Percentiles rank a stretch among this genome's conserved stretches.
These are phyloP conservation scores for Holothuria scabra DNA, from an alignment of 53 echinoderm and acorn worm species.

Conservation along the genomic window DNA sequence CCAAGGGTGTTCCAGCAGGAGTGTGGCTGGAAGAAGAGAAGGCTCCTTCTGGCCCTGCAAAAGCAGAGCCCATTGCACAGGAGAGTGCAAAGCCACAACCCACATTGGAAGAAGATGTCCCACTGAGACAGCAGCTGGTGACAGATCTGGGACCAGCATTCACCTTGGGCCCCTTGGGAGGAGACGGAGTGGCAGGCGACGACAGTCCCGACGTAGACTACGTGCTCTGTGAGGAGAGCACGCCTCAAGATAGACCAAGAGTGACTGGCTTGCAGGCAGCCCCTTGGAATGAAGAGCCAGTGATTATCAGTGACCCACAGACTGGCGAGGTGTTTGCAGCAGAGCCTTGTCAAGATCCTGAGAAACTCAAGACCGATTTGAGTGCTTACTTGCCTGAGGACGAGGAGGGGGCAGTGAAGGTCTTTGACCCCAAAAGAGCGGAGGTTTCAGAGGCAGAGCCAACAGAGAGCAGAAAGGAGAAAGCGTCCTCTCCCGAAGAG, in stretches of 20 bases:
- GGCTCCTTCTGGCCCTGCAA: background rate
- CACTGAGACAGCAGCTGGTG: slow-evolving; percentile 61
- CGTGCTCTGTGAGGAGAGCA: slow-evolving; percentile 33
- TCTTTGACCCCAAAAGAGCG: slow-evolving; percentile 66
- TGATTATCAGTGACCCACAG: slow-evolving; percentile 48
- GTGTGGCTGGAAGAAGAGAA: slow-evolving; percentile 14
- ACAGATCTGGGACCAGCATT: slow-evolving; percentile 83
- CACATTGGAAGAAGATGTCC: slow-evolving; percentile 42
- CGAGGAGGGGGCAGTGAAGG: slow-evolving; percentile 59
- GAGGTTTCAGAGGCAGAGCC: slow-evolving; percentile 34
- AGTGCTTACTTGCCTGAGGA: slow-evolving; percentile 61
- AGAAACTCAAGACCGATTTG: slow-evolving; percentile 59
- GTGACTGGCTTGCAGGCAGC: slow-evolving; percentile 50
- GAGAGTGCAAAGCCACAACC: slow-evolving; percentile 13
- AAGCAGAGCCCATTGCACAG: background rate
- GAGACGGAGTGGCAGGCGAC: slow-evolving; percentile 42
- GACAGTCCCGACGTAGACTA: slow-evolving; percentile 58
- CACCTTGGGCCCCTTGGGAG: slow-evolving; percentile 63
- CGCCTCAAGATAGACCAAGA: slow-evolving; percentile 18
- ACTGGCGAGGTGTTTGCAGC: slow-evolving; percentile 61
- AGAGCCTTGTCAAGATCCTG: slow-evolving; percentile 53
- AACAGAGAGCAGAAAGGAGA: slow-evolving; percentile 40
- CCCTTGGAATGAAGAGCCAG: slow-evolving; percentile 48
- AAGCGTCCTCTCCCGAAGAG: slow-evolving; percentile 31
- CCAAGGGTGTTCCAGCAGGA: slow-evolving; percentile 24